Conservation (phyloP, 35 echinoderm and acorn worm species). For the Strongylocentrotus purpuratus region DNA sequence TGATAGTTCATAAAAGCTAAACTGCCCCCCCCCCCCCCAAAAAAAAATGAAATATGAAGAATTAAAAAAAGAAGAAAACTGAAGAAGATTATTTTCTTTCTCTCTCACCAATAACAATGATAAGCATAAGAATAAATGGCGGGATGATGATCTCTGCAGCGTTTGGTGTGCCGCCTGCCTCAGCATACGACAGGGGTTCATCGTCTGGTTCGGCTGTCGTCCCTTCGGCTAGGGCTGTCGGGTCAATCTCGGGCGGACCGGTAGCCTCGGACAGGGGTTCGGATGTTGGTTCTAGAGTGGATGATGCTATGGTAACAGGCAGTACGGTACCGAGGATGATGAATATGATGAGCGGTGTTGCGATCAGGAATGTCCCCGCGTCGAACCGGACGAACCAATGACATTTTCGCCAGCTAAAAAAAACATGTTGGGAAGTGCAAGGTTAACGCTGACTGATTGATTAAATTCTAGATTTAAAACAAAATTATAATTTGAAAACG, state of each 20-base stretch:
- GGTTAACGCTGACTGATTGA: background rate
- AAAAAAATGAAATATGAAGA: too few species aligned
- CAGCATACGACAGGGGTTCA: background rate
- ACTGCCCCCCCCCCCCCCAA: too few species aligned
- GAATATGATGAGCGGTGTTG: background rate
- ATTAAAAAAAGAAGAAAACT: too few species aligned
- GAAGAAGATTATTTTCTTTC: background rate
- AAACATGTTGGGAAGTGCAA: background rate
- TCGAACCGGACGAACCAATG: background rate
- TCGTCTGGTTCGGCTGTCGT: background rate
- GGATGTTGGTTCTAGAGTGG: slow-evolving; percentile 1
- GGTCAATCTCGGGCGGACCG: background rate
- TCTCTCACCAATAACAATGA: background rate
- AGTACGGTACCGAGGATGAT: background rate
- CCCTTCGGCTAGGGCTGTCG: slow-evolving; percentile 15
- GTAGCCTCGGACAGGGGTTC: background rate
- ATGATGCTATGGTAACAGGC: background rate
- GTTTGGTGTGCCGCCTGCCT: background rate
- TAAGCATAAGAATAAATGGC: background rate
- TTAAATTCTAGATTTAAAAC: too few species aligned
- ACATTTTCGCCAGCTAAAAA: background rate
- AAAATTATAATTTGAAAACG: too few species aligned
- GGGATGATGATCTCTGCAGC: background rate
- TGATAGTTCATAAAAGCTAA: too few species aligned
- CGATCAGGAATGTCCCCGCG: background rate